Evolutionary conservation across 2,113 vertebrate genomes (phyloP).

Genomic region (Panurus biarmicus): DNA sequence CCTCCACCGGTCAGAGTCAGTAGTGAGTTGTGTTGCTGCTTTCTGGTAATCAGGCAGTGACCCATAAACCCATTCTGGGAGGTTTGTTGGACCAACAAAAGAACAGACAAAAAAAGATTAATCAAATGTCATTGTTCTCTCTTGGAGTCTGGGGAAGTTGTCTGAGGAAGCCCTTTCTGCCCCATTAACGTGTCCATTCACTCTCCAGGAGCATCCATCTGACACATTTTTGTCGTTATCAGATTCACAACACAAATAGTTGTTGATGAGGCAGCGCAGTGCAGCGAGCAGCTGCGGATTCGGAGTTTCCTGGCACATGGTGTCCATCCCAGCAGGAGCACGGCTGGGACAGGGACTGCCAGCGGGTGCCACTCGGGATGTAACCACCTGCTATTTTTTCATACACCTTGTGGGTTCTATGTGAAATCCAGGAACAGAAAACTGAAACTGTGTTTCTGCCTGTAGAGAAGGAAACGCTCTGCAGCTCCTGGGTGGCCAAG

Average conservation of each 20-base stretch:
- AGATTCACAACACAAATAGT: no score
- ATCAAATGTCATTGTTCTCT: rapidly evolving
- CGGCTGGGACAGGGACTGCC: not conserved
- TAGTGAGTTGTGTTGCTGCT: rapidly evolving
- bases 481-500: not conserved
- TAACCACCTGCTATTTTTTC: rapidly evolving
- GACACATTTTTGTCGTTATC: rapidly evolving
- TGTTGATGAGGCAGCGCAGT: rapidly evolving
- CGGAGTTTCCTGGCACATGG: rapidly evolving
- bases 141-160: not conserved
- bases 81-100: not conserved
- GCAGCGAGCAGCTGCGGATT: rapidly evolving
- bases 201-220: not conserved
- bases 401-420: rapidly evolving
- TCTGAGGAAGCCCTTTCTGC: not conserved
- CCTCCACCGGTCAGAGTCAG: not conserved
- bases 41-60: not conserved
- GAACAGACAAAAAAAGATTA: not conserved
- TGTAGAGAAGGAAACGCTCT: not conserved
- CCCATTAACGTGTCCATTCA: rapidly evolving
- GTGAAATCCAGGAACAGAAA: not conserved
- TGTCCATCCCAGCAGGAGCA: rapidly evolving
- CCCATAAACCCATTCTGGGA: no score
- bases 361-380: not conserved
- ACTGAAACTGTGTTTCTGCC: not conserved